phyloP scores from a whole-genome alignment of 2,888 invertebrate species.

The Drosophila merina region DNA sequence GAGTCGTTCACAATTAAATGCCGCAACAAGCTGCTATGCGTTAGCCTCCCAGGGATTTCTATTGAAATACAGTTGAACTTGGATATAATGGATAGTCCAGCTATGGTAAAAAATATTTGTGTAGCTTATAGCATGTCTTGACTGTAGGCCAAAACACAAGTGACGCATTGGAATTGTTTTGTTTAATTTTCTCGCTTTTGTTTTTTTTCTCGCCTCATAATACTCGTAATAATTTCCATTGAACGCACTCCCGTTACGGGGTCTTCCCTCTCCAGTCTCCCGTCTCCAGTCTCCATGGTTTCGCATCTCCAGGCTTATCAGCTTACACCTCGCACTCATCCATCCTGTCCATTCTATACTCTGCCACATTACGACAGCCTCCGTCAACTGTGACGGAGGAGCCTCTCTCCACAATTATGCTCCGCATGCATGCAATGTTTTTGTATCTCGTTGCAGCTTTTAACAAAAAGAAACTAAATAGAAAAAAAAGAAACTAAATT shows the following conservation, averaged over 20 bases:
- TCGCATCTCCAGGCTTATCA: constrained; percentile 10
- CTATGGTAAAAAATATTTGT: background rate
- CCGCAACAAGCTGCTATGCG: constrained; percentile 37
- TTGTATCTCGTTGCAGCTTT: constrained; percentile 10
- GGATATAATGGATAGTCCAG: background rate
- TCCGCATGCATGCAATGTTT: constrained; percentile 62
- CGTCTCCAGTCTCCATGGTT: background rate
- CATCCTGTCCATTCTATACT: constrained; percentile 6
- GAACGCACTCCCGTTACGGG: constrained; percentile 34
- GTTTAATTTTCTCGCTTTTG: constrained; percentile 6
- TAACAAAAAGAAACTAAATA: constrained; percentile 1
- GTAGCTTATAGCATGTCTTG: background rate
- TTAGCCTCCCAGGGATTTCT: constrained; percentile 48
- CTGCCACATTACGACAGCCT: constrained; percentile 20
- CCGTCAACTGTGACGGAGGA: constrained; percentile 29
- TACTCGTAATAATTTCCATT: constrained; percentile 30
- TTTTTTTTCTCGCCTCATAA: constrained; percentile 25
- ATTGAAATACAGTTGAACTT: constrained; percentile 47
- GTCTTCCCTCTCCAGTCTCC: too few species aligned
- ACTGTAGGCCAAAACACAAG: constrained; percentile 21
- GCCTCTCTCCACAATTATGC: constrained; percentile 34
- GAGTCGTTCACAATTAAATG: constrained; percentile 54
- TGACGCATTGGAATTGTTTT: constrained; percentile 37
- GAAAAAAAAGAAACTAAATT: constrained; percentile 10
- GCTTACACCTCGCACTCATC: constrained; percentile 25